Conservation (phyloP, 1,140 invertebrate genomes). For the Sinonovacula constricta region DNA sequence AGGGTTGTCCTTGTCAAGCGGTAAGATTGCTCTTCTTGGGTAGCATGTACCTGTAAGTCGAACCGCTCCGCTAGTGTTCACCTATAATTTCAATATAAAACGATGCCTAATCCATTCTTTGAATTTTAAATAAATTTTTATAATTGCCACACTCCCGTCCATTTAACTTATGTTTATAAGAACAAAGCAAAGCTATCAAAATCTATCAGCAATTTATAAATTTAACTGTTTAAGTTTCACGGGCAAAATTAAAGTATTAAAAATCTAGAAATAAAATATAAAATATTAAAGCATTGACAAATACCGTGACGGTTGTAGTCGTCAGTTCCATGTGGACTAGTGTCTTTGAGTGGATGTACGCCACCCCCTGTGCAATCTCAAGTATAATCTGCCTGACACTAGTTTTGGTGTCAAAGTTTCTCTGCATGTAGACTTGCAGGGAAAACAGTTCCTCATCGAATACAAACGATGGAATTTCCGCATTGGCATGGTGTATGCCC, state of each 20-base stretch:
- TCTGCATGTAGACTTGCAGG: not conserved
- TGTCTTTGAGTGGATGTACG: constrained; percentile 22
- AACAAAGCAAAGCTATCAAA: too few relatives aligned
- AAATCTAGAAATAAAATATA: not conserved
- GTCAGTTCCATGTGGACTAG: constrained; percentile 46
- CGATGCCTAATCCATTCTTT: not conserved
- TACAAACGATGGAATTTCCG: constrained; percentile 34
- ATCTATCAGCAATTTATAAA: not conserved
- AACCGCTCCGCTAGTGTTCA: constrained; percentile 13
- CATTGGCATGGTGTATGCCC: constrained; percentile 42
- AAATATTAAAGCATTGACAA: not conserved
- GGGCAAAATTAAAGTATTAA: not conserved
- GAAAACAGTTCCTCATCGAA: constrained; percentile 18
- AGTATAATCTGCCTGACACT: not conserved
- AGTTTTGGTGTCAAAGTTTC: not conserved
- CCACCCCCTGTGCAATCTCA: not conserved
- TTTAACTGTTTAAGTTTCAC: not conserved
- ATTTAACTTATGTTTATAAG: not conserved
- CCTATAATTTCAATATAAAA: too few relatives aligned
- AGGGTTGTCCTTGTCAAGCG: constrained; percentile 7
- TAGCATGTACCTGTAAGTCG: constrained; percentile 31
- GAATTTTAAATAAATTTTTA: not conserved
- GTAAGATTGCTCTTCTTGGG: constrained; percentile 27
- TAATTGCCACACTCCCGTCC: not conserved
- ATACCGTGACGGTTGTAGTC: constrained; percentile 18